These are phyloP conservation scores for Drosophila malerkotliana DNA, from an alignment of 1,140 invertebrate genomes.

Conservation along the genomic window DNA sequence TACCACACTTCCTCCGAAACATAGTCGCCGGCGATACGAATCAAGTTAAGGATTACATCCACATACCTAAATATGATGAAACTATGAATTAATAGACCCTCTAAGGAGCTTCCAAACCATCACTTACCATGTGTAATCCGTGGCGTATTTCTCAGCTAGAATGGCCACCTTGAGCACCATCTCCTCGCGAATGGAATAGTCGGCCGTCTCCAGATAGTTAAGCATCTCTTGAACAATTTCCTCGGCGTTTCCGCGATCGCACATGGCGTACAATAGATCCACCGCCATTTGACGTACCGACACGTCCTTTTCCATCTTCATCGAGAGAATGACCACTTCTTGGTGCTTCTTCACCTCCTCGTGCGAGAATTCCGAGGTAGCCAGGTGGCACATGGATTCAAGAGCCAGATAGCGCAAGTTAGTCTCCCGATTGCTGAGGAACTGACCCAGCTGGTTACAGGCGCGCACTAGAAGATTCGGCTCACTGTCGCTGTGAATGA, in stretches of 20 bases:
- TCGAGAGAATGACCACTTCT: slow-evolving; percentile 99
- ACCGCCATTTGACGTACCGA: slow-evolving; percentile 99
- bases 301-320: slow-evolving; percentile 99
- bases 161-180: slow-evolving; percentile 99
- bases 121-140: slow-evolving; percentile 97
- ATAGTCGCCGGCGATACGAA: slow-evolving; percentile 99
- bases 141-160: slow-evolving; percentile 99
- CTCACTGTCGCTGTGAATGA: slow-evolving; percentile 99
- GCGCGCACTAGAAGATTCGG: slow-evolving; percentile 98
- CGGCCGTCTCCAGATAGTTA: slow-evolving; percentile 99
- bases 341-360: slow-evolving; percentile 99
- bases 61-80: slow-evolving; percentile 87
- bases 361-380: slow-evolving; percentile 99
- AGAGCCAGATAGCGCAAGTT: slow-evolving; percentile 99
- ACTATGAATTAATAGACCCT: not conserved
- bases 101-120: slow-evolving; percentile 43
- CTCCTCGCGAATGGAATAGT: slow-evolving; percentile 99
- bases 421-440: slow-evolving; percentile 99
- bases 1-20: slow-evolving; percentile 99
- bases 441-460: slow-evolving; percentile 99
- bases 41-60: slow-evolving; percentile 99
- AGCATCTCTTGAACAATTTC: slow-evolving; percentile 99
- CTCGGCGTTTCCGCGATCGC: slow-evolving; percentile 99
- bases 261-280: slow-evolving; percentile 99
- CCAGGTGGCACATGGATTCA: slow-evolving; percentile 99